These are phyloP conservation scores for Spodoptera picta DNA, from an alignment of 2,888 invertebrate genomes.

Conservation along the genomic window DNA sequence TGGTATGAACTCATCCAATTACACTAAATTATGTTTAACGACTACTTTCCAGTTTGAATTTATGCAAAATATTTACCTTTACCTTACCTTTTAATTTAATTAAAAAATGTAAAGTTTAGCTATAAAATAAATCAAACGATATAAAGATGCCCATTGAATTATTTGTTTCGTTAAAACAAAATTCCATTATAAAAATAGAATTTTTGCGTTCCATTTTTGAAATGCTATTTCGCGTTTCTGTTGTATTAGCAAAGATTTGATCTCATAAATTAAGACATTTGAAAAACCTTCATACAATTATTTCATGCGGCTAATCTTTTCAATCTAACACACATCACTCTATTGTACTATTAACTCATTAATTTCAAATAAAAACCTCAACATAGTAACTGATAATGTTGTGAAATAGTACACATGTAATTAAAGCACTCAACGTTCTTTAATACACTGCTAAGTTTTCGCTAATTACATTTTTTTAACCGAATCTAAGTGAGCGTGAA, in stretches of 20 bases:
- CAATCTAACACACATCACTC: too few species aligned
- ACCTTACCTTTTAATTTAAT: neutral
- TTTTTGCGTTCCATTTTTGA: too few species aligned
- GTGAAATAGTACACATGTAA: slow-evolving; percentile 27
- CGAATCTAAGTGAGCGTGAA: slow-evolving; percentile 44
- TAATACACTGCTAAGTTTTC: slow-evolving; percentile 27
- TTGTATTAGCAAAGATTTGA: too few species aligned
- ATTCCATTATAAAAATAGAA: too few species aligned
- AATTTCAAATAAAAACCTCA: slow-evolving; percentile 3
- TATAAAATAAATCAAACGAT: neutral
- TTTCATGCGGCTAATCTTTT: too few species aligned
- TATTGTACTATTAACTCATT: neutral
- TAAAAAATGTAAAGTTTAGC: neutral
- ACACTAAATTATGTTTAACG: slow-evolving; percentile 39
- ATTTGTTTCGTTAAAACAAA: too few species aligned
- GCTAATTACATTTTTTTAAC: slow-evolving; percentile 37
- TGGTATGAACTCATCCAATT: slow-evolving; percentile 29
- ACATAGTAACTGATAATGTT: slow-evolving; percentile 12
- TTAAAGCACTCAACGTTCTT: slow-evolving; percentile 32
- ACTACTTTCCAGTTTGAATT: slow-evolving; percentile 13
- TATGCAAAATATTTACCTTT: neutral
- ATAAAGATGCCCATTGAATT: too few species aligned
- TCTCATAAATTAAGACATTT: too few species aligned
- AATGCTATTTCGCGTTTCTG: too few species aligned
- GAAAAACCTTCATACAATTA: too few species aligned